These are phyloP conservation scores for Dynastes maya DNA, from an alignment of 2,888 invertebrate species.

Conservation along the genomic window DNA sequence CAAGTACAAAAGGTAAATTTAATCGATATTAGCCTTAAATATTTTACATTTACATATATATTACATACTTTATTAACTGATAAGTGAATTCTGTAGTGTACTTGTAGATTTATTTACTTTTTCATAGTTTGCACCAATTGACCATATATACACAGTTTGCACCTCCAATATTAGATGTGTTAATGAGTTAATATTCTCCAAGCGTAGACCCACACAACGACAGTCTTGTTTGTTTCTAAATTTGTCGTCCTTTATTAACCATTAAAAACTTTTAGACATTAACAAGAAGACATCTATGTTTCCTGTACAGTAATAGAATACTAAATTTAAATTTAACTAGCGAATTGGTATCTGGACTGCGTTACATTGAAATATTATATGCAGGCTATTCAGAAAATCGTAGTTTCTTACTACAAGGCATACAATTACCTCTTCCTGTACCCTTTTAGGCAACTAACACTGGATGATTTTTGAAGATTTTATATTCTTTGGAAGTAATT, in stretches of 20 bases:
- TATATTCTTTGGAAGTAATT: no score
- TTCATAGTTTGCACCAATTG: neutral
- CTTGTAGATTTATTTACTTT: constrained; percentile 2
- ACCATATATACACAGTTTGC: neutral
- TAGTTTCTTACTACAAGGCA: neutral
- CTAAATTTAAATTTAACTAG: constrained; percentile 29
- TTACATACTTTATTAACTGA: neutral
- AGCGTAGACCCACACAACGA: constrained; percentile 23
- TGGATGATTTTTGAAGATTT: no score
- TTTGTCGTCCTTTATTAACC: constrained; percentile 38
- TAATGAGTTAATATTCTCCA: constrained; percentile 39
- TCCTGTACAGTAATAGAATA: constrained; percentile 35
- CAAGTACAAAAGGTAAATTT: neutral
- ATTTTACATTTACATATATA: neutral
- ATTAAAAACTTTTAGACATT: constrained; percentile 25
- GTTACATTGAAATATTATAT: constrained; percentile 4
- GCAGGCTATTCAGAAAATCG: neutral
- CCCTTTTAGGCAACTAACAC: no score
- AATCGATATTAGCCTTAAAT: neutral
- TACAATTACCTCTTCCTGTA: neutral
- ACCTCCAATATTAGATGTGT: constrained; percentile 12
- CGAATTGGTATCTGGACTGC: constrained; percentile 20
- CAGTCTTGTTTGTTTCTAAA: constrained; percentile 32
- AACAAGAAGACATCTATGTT: constrained; percentile 40
- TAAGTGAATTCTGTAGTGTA: neutral